Conservation (phyloP, 2,113 vertebrate genomes). For the Carollia perspicillata region DNA sequence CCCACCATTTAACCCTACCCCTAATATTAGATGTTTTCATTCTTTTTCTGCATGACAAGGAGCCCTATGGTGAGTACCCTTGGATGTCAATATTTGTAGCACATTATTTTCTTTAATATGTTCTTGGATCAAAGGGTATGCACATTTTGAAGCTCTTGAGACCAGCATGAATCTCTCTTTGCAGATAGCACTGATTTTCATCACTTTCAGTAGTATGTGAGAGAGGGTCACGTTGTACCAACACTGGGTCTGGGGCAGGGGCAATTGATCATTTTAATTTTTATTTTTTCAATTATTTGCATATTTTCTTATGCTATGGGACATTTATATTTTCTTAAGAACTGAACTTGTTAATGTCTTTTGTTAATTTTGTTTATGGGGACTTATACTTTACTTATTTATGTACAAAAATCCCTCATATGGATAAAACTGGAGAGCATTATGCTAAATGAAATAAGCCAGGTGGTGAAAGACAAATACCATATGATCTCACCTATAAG, state of each 20-base stretch:
- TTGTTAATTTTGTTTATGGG: neutral
- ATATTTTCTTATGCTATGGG: neutral
- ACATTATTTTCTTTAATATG: neutral
- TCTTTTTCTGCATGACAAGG: neutral
- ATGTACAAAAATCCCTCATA: neutral
- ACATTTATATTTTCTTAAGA: neutral
- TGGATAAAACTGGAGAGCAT: too few species aligned
- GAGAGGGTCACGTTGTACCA: neutral
- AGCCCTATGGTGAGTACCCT: neutral
- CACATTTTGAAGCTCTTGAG: slow-evolving; percentile 4
- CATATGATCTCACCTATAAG: too few species aligned
- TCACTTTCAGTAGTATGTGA: neutral
- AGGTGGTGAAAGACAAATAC: too few species aligned
- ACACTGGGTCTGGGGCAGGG: neutral
- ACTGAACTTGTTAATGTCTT: neutral
- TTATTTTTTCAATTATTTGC: neutral
- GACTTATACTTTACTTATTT: neutral
- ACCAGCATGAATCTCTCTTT: neutral
- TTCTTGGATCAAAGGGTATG: neutral
- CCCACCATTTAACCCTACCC: neutral
- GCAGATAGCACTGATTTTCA: neutral
- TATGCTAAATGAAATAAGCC: too few species aligned
- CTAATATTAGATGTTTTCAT: neutral
- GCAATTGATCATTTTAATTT: neutral
- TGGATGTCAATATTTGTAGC: neutral